Evolutionary conservation across 2,888 invertebrate genomes (phyloP).

Genomic region (Hydropsyche betteni): DNA sequence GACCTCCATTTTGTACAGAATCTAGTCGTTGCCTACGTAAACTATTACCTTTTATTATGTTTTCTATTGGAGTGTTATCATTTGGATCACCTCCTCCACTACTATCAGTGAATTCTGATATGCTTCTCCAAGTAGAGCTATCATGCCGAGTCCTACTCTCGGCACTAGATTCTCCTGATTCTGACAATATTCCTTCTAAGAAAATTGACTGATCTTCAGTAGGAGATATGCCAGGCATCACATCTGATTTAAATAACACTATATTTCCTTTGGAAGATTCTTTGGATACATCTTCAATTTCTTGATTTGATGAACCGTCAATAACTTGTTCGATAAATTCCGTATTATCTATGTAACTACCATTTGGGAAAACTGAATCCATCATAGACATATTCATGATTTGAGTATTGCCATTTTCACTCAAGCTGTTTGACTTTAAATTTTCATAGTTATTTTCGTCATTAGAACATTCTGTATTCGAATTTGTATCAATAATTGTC

Average conservation of each 20-base stretch:
- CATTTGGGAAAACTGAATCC: conserved; percentile 54
- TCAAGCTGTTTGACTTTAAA: conserved; percentile 41
- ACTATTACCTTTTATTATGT: conserved; percentile 10
- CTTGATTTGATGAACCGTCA: conserved; percentile 19
- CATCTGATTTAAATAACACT: conserved; percentile 40
- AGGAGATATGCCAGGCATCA: conserved; percentile 42
- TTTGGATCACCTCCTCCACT: conserved; percentile 54
- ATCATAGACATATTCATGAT: conserved; percentile 44
- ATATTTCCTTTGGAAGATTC: conserved; percentile 19
- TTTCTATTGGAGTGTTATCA: conserved; percentile 56
- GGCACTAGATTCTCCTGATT: conserved; percentile 35
- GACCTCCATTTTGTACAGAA: conserved; percentile 54
- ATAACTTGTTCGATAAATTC: conserved; percentile 48
- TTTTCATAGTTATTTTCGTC: conserved; percentile 49
- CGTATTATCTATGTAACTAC: conserved; percentile 50
- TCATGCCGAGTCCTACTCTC: conserved; percentile 56
- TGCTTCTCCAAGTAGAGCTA: conserved; percentile 65
- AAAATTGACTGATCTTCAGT: conserved; percentile 48
- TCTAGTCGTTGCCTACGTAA: conserved; percentile 53
- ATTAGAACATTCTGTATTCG: conserved; percentile 53
- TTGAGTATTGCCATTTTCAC: conserved; percentile 48
- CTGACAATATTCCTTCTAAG: conserved; percentile 41
- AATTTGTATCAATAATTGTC: conserved; percentile 45
- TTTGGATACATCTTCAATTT: conserved; percentile 11
- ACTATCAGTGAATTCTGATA: conserved; percentile 59